phyloP scores from a whole-genome alignment of 2,888 invertebrate genomes.

The Andricus curvator region DNA sequence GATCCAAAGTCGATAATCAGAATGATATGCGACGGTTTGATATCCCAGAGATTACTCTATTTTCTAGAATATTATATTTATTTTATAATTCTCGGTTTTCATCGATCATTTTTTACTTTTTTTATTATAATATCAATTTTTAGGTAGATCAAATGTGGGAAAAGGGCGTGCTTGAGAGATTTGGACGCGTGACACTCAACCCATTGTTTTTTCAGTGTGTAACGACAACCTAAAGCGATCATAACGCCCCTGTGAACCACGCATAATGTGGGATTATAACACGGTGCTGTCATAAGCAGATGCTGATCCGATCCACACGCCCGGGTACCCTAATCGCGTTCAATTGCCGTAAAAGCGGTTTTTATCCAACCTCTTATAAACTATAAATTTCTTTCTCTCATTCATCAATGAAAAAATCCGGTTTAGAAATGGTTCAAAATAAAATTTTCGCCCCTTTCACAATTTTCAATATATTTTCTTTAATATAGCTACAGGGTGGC shows the following conservation, averaged over 20 bases:
- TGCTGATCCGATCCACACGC: slow-evolving; percentile 68
- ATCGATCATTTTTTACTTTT: neutral
- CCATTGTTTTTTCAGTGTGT: slow-evolving; percentile 55
- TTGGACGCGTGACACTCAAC: slow-evolving; percentile 21
- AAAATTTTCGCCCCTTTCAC: neutral
- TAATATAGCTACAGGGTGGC: too few relatives aligned
- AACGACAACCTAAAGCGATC: slow-evolving; percentile 53
- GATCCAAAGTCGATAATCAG: too few relatives aligned
- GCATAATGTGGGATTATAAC: slow-evolving; percentile 53
- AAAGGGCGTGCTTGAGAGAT: neutral
- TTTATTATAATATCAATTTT: neutral
- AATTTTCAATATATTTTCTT: neutral
- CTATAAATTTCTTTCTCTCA: neutral
- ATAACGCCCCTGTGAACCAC: slow-evolving; percentile 51
- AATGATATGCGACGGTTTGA: too few relatives aligned
- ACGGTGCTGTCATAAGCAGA: slow-evolving; percentile 74
- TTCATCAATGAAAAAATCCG: neutral
- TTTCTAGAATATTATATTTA: neutral
- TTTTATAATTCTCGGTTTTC: neutral
- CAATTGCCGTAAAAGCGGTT: slow-evolving; percentile 75
- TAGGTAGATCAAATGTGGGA: neutral
- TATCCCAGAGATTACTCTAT: too few relatives aligned
- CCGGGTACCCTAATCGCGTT: slow-evolving; percentile 70
- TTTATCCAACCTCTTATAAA: slow-evolving; percentile 38
- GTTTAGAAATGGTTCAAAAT: neutral